phyloP scores from a whole-genome alignment of 2,797 vertebrate species.

The Sebastes elongatus region DNA sequence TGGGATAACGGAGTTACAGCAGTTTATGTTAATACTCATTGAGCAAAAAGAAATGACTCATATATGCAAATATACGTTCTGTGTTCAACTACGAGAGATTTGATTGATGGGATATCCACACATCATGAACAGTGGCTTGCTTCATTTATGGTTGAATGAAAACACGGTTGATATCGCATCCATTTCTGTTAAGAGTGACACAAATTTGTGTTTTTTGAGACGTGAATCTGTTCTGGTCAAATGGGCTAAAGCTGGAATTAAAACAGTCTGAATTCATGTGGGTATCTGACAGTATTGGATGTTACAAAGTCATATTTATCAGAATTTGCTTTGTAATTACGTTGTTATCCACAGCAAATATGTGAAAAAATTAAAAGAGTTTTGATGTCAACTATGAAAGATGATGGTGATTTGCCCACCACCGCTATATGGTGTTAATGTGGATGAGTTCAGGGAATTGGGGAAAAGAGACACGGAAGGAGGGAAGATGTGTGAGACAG shows the following conservation, averaged over 20 bases:
- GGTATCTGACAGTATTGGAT: neutral
- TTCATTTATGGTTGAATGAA: neutral
- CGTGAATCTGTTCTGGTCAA: neutral
- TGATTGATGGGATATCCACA: neutral
- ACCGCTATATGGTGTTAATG: neutral
- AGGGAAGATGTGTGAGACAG: neutral
- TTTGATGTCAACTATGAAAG: neutral
- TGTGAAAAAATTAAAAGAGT: neutral
- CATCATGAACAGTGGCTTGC: neutral
- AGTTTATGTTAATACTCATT: neutral
- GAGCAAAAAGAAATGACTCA: neutral
- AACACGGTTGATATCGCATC: neutral
- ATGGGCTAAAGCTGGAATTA: neutral
- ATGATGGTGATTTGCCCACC: neutral
- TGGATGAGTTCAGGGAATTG: conserved; percentile 18
- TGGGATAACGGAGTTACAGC: neutral
- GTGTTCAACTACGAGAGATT: neutral
- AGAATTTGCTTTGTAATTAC: neutral
- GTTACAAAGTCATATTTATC: neutral
- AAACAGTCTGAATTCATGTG: neutral
- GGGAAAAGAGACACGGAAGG: neutral
- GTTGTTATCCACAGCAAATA: neutral
- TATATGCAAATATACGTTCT: neutral
- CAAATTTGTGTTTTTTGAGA: neutral
- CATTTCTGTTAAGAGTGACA: neutral